phyloP scores from a whole-genome alignment of 2,888 invertebrate species.

The Athalia circularis region DNA sequence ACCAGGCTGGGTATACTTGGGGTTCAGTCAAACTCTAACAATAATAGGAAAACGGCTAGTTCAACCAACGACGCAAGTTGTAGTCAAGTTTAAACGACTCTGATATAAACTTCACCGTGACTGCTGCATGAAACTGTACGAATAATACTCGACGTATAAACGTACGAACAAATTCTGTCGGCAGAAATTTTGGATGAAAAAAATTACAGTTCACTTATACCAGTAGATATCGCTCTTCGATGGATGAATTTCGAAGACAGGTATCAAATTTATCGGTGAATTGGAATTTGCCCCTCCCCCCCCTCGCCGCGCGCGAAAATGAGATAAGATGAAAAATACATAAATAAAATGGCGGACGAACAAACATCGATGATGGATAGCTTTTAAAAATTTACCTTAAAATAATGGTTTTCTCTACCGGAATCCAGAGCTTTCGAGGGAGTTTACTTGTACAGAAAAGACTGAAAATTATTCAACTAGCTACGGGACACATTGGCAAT shows the following conservation, averaged over 20 bases:
- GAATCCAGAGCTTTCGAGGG: background rate
- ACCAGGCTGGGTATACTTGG: background rate
- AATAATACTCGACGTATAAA: background rate
- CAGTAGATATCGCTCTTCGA: background rate
- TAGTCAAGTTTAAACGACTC: slow-evolving; percentile 1
- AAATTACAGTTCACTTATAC: background rate
- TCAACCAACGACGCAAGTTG: slow-evolving; percentile 13
- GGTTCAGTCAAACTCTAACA: background rate
- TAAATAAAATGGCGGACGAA: too few relatives aligned
- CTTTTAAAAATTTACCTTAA: too few relatives aligned
- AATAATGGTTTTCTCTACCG: too few relatives aligned
- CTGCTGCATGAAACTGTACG: background rate
- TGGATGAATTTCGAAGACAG: too few relatives aligned
- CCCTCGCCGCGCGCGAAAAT: too few relatives aligned
- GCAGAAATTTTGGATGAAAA: background rate
- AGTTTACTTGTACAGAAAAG: background rate
- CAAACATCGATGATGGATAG: too few relatives aligned
- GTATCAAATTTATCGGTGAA: too few relatives aligned
- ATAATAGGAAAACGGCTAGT: slow-evolving; percentile 7
- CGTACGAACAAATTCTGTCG: background rate
- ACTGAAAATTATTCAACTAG: background rate
- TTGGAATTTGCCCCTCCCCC: too few relatives aligned
- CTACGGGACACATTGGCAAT: background rate
- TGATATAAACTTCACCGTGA: background rate
- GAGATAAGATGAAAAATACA: too few relatives aligned